Evolutionary conservation across 64 coral and sea anemone species (phyloP).

Genomic region (Platygyra sinensis): DNA sequence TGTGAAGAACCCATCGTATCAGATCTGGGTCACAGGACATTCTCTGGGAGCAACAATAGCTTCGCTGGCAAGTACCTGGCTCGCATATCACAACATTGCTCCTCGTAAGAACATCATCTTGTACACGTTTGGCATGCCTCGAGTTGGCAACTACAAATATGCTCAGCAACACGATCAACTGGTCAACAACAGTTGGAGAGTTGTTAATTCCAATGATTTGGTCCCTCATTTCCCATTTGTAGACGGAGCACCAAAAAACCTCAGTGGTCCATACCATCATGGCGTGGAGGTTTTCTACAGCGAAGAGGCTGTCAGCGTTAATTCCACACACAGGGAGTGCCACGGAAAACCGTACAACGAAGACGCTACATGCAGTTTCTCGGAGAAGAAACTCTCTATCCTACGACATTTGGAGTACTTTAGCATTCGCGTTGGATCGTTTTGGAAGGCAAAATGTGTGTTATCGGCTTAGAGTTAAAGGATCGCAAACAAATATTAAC

Average conservation of each 20-base stretch:
- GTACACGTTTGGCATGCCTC: conserved; percentile 80
- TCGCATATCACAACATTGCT: conserved; percentile 42
- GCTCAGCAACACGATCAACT: conserved; percentile 65
- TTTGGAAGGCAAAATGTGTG: conserved; percentile 7
- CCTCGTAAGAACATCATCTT: conserved; percentile 38
- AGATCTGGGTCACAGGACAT: conserved; percentile 73
- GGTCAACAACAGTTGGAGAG: conserved; percentile 62
- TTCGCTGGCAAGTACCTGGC: conserved; percentile 60
- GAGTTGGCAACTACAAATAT: conserved; percentile 68
- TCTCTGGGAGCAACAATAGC: conserved; percentile 69
- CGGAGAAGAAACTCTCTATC: neutral
- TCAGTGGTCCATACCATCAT: conserved; percentile 52
- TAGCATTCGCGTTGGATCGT: conserved; percentile 18
- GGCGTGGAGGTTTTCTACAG: conserved; percentile 61
- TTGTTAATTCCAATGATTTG: conserved; percentile 57
- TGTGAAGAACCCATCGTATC: conserved; percentile 31
- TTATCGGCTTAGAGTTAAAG: too few species aligned
- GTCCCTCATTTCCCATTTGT: conserved; percentile 56
- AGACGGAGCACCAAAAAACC: neutral
- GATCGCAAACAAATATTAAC: too few species aligned
- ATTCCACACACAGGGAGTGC: conserved; percentile 66
- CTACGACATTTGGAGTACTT: conserved; percentile 50
- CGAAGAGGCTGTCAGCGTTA: neutral
- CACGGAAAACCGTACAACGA: conserved; percentile 62
- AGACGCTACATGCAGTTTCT: conserved; percentile 48